phyloP scores from a whole-genome alignment of 1,140 invertebrate species.

The Drosophila malerkotliana region DNA sequence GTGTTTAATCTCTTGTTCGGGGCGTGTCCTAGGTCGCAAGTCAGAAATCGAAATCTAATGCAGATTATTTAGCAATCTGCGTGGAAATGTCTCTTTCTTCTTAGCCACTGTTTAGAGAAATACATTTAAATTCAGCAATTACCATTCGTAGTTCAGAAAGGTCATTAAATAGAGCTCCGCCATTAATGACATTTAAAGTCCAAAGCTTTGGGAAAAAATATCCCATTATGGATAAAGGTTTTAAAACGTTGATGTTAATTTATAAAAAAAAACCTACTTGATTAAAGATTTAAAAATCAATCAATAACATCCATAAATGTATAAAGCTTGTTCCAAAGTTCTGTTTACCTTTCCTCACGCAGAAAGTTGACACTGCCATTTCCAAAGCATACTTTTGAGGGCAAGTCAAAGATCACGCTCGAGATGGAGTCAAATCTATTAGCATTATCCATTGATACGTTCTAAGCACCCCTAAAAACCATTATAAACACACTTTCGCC shows the following conservation, averaged over 20 bases:
- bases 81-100: constrained; percentile 6
- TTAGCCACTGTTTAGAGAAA: not conserved
- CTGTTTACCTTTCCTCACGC: not conserved
- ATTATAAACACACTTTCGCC: constrained; percentile 39
- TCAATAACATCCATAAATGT: not conserved
- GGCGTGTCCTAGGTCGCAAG: constrained; percentile 25
- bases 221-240: not conserved
- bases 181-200: not conserved
- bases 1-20: constrained; percentile 50
- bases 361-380: not conserved
- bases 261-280: not conserved
- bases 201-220: not conserved
- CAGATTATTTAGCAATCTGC: constrained; percentile 30
- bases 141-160: not conserved
- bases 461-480: constrained; percentile 33
- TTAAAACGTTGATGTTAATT: not conserved
- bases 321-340: not conserved
- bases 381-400: constrained; percentile 11
- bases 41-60: constrained; percentile 35
- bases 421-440: constrained; percentile 29
- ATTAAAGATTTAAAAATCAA: constrained; percentile 1
- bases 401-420: constrained; percentile 25
- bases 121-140: not conserved
- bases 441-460: constrained; percentile 40
- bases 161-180: not conserved